Percentiles rank a stretch among this genome's conserved stretches.
Evolutionary conservation across 2,797 vertebrate genomes (phyloP).

Genomic region (Helarctos malayanus): DNA sequence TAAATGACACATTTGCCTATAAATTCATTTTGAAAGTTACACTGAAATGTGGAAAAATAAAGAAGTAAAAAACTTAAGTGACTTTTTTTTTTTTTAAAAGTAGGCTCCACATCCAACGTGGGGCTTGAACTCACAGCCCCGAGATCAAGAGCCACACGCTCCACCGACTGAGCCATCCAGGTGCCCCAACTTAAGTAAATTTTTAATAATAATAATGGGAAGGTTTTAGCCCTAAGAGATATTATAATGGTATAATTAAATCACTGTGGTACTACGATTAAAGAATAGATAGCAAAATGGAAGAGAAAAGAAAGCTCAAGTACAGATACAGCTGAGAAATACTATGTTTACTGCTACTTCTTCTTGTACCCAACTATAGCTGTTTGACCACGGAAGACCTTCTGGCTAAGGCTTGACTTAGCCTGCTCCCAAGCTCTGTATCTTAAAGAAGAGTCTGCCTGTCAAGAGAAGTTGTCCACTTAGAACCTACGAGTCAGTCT

Average conservation of each 20-base stretch:
- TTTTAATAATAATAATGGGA: background rate
- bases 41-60: slow-evolving; percentile 32
- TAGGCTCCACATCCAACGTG: background rate
- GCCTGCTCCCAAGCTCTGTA: background rate
- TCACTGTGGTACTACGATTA: background rate
- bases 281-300: background rate
- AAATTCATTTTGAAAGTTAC: slow-evolving; percentile 50
- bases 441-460: background rate
- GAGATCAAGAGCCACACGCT: background rate
- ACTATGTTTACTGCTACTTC: background rate
- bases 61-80: background rate
- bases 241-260: slow-evolving; percentile 33
- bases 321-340: background rate
- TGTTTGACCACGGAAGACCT: background rate
- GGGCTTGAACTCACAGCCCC: background rate
- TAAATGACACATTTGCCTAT: background rate
- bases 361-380: background rate
- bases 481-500: background rate
- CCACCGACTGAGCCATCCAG: background rate
- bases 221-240: background rate
- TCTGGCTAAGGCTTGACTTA: background rate
- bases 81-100: background rate
- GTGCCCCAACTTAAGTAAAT: background rate
- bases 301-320: slow-evolving; percentile 40
- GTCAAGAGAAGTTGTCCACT: background rate